These are phyloP conservation scores for Pangasianodon hypophthalmus DNA, from an alignment of 2,113 vertebrate species.

Conservation along the genomic window DNA sequence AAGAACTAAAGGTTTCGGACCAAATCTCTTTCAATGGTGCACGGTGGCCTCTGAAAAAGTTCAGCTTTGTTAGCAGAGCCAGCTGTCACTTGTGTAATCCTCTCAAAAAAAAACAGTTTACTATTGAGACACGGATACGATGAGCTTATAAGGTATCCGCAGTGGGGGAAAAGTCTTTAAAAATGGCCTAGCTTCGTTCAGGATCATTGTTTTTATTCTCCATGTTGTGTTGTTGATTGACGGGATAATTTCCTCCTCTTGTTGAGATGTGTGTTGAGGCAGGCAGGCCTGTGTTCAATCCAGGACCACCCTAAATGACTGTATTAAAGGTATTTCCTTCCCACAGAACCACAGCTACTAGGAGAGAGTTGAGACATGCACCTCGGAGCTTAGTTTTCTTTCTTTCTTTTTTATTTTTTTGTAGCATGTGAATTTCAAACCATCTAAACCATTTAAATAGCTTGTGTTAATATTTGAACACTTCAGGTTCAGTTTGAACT, in stretches of 20 bases:
- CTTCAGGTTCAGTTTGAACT: not conserved
- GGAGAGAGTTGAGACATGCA: not conserved
- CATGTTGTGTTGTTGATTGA: slow-evolving; percentile 26
- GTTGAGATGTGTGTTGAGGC: slow-evolving; percentile 38
- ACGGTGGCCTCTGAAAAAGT: slow-evolving; percentile 14
- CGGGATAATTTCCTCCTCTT: slow-evolving; percentile 33
- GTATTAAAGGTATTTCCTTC: slow-evolving; percentile 33
- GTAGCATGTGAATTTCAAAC: not conserved
- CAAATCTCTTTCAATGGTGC: slow-evolving; percentile 8
- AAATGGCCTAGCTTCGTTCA: not conserved
- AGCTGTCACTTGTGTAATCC: slow-evolving; percentile 21
- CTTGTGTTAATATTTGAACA: not conserved
- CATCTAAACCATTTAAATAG: not conserved
- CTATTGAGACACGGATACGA: slow-evolving; percentile 11
- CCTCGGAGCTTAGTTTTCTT: not conserved
- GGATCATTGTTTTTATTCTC: not conserved
- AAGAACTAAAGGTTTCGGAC: not conserved
- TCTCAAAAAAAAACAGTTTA: not conserved
- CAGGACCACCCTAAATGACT: slow-evolving; percentile 28
- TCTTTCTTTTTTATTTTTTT: not conserved
- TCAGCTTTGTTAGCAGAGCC: slow-evolving; percentile 23
- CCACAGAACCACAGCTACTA: slow-evolving; percentile 5
- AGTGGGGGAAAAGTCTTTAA: not conserved
- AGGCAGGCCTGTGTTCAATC: slow-evolving; percentile 11
- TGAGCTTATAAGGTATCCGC: not conserved